Base-by-base conservation (phyloP, 2,797 vertebrate species). In the Nasua narica region DNA sequence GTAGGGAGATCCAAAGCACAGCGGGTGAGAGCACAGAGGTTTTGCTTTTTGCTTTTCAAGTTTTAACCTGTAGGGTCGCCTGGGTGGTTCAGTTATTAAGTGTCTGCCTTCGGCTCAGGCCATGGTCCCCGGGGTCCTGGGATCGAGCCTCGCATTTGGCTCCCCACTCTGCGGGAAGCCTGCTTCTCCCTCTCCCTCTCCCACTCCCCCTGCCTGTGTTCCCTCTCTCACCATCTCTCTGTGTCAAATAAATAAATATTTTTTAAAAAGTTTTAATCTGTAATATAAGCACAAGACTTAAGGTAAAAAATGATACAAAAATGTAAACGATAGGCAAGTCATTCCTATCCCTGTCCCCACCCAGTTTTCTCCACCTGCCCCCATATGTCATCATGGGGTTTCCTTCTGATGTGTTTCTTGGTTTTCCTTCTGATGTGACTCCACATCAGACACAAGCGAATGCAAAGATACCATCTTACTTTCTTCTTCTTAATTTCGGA, bases 281-380 rank as follows among this genome's bases (percentile, higher is more conserved):
- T 27, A 76, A 76, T 29, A 6, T 67, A 83, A 93, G 60, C 32
- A 79, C 7, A 56, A 60, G 58, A 18, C 48, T 69, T 46, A 29
- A 60, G 87, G 48, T 15, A 0, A 37, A 87, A 96, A 94, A 50
- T 6, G 25, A 56, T 3, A n/a, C 9, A 3, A 35, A 90, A 77
- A 6, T 82, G 18, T 15, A 25, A 32, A 11, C 0, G 1, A 7
- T 5, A 58, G n/a, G 4, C 27, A 2, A 9, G 19, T 18, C 25
- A 3, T 11, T 4, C 25, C 69, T 40, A 27, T 8, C 29, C 13
- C 32, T 56, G 54, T 9, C 29, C 56, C 54, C 23, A 23, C 27
- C 35, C 1, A 40, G 15, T 60, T 40, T 10, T n/a, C n/a, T 40
- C 37, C 23, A 67, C 15, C 54, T 52, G 43, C 62, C n/a, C 32